Base-by-base conservation (phyloP, 2,888 invertebrate genomes). In the Drosophila affinis region DNA sequence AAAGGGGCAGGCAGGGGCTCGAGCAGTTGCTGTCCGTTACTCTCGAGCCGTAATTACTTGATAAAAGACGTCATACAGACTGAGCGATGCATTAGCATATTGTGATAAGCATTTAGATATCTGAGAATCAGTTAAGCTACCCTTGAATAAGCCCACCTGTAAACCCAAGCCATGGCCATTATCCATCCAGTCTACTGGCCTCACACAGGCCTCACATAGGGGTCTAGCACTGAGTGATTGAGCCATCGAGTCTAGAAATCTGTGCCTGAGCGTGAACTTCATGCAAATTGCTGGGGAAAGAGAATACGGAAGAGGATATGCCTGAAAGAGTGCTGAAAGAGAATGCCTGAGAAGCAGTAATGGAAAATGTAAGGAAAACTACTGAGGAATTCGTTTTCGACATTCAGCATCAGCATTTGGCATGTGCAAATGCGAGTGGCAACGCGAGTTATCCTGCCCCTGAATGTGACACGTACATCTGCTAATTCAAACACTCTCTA, bases 381-480 rank as follows among this genome's bases (percentile, higher is more conserved):
- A 67, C 65, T 67, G 54, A 62, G 64, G 55, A 70, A 70, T 70
- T 70, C 72, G 70, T 70, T 70, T 70, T 56, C 55, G 62, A 47
- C 71, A 71, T 48, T 69, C 34, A 54, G 55, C 65, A 68, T 69
- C 34, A 54, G 55, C 65, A 68, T 69, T 67, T 56, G 65, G 57
- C 58, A 69, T 67, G 65, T 69, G 55, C 32, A 49, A 63, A 55
- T 18, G 32, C 27, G 45, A 56, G 56, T 52, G 63, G 64, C 49
- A 32, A 54, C 34, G 47, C 39, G 32, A 39, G 39, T n/a, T 39
- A 14, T 46, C 64, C 63, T 51, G 39, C n/a, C 18, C 18, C 71
- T 72, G 82, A 65, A 70, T 82, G 75, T 71, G 88, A 75, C 86
- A 82, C 86, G 86, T 85, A 85, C 88, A 75, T 76, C 74, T 81